These are phyloP conservation scores for Melitaea cinxia DNA, from an alignment of 1,140 invertebrate genomes.

Conservation along the genomic window DNA sequence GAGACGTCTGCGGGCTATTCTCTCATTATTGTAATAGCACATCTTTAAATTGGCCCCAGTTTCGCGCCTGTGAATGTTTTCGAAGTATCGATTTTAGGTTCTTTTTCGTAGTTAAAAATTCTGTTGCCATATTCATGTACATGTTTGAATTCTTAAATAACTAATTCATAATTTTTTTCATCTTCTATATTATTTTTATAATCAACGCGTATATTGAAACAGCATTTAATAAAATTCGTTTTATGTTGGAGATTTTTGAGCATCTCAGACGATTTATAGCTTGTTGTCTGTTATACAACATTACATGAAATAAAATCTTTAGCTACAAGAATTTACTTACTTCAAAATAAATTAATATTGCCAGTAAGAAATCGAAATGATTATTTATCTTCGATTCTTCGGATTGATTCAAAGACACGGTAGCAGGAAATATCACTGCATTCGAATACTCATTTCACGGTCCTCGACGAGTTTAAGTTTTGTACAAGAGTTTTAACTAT, in stretches of 20 bases:
- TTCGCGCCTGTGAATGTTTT: slow-evolving; percentile 29
- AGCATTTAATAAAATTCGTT: too few species aligned
- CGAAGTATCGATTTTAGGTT: not conserved
- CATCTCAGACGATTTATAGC: too few species aligned
- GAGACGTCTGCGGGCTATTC: slow-evolving; percentile 36
- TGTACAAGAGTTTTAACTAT: not conserved
- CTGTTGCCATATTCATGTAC: too few species aligned
- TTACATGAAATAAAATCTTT: not conserved
- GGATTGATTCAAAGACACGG: slow-evolving; percentile 25
- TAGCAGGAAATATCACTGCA: slow-evolving; percentile 29
- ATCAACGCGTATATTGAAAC: too few species aligned
- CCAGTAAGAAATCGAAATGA: slow-evolving; percentile 19
- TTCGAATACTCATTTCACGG: slow-evolving; percentile 35
- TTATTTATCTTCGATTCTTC: slow-evolving; percentile 26
- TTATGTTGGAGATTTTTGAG: too few species aligned
- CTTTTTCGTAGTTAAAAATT: not conserved
- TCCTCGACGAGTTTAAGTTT: slow-evolving; percentile 20
- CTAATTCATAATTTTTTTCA: too few species aligned
- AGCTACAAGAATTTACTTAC: not conserved
- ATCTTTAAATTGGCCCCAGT: slow-evolving; percentile 47
- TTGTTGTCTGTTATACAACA: too few species aligned
- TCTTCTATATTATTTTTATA: too few species aligned
- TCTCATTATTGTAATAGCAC: slow-evolving; percentile 46
- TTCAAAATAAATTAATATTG: not conserved
- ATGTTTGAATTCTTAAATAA: too few species aligned